A percentile compares a stretch with the other conserved stretches of the same genome.
phyloP scores from a whole-genome alignment of 92 coral and sea anemone species.

The Heliopora coerulea region DNA sequence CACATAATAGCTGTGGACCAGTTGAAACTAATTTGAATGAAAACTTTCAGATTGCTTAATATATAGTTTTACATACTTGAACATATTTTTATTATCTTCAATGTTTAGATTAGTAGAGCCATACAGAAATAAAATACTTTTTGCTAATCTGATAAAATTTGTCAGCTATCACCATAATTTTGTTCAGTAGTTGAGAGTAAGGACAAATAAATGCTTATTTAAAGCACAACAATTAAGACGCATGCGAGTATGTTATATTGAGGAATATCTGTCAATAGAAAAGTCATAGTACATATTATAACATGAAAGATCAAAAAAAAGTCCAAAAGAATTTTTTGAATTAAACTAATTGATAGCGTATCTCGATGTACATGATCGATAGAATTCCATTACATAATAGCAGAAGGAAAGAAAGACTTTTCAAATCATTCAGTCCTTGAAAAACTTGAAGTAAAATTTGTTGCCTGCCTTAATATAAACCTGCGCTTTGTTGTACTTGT shows the following conservation, averaged over 20 bases:
- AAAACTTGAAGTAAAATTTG: neutral
- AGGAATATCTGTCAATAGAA: neutral
- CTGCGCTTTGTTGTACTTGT: neutral
- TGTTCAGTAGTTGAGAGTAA: no score
- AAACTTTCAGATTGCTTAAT: no score
- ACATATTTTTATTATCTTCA: no score
- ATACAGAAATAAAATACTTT: no score
- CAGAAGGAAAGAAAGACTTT: neutral
- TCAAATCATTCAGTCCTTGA: neutral
- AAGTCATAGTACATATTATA: neutral
- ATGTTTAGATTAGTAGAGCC: no score
- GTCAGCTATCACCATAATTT: no score
- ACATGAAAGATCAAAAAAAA: neutral
- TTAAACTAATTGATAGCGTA: neutral
- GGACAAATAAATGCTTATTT: neutral
- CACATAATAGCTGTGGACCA: no score
- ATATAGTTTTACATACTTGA: no score
- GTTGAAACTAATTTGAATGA: no score
- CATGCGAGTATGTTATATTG: neutral
- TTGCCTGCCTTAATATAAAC: neutral
- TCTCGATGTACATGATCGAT: neutral
- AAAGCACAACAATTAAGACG: constrained; percentile 1
- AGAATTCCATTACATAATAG: neutral
- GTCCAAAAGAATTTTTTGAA: neutral
- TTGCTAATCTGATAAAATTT: no score